Percentiles rank a stretch among this genome's conserved stretches.
These are phyloP conservation scores for Ochropleura leucogaster DNA, from an alignment of 2,888 invertebrate species.

Conservation along the genomic window DNA sequence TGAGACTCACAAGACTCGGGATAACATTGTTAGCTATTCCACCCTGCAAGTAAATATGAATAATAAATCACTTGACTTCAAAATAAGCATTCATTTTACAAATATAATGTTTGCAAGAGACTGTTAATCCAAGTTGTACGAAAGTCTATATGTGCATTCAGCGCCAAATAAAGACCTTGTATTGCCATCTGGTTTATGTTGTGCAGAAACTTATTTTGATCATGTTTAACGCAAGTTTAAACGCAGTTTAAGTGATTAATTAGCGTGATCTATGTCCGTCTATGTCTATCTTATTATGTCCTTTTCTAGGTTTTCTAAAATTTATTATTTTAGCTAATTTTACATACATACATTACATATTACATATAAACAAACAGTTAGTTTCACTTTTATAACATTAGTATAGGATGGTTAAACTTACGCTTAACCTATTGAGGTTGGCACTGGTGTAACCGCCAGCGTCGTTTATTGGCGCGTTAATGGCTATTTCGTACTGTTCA, in stretches of 20 bases:
- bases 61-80: no score
- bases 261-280: no score
- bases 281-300: no score
- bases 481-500: slow-evolving; percentile 85
- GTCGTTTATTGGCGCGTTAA: slow-evolving; percentile 63
- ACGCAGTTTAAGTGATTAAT: no score
- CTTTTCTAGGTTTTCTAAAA: no score
- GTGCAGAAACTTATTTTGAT: no score
- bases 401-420: slow-evolving; percentile 22
- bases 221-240: no score
- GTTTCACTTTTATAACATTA: neutral
- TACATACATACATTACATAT: no score
- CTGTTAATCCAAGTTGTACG: neutral
- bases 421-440: slow-evolving; percentile 92
- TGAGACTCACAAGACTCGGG: slow-evolving; percentile 92
- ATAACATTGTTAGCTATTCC: slow-evolving; percentile 96
- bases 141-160: neutral
- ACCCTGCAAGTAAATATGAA: slow-evolving; percentile 86
- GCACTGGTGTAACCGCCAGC: slow-evolving; percentile 95
- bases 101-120: neutral
- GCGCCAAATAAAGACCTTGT: no score
- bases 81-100: neutral
- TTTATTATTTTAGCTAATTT: no score
- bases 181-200: no score
- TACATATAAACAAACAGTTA: no score